Conservation (phyloP, 2,113 vertebrate genomes). For the Pangasianodon hypophthalmus region DNA sequence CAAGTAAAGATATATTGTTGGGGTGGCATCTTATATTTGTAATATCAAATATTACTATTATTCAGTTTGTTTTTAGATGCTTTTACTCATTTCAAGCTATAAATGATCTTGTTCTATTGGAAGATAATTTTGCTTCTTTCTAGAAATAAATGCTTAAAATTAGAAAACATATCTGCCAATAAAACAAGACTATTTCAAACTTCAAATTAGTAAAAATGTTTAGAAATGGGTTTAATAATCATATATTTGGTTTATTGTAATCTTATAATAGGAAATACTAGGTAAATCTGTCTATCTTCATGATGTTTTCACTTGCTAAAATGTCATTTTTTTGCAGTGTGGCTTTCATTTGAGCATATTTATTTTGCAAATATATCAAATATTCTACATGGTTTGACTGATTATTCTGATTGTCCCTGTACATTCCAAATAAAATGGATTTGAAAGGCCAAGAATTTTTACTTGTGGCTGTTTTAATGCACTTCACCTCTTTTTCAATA, state of each 20-base stretch:
- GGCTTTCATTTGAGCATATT: background rate
- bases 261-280: background rate
- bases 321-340: background rate
- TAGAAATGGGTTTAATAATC: background rate
- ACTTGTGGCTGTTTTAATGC: conserved; percentile 11
- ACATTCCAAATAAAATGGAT: conserved; percentile 47
- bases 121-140: background rate
- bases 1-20: background rate
- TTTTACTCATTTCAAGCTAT: background rate
- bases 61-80: background rate
- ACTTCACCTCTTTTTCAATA: background rate
- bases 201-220: background rate
- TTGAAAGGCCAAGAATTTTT: conserved; percentile 12
- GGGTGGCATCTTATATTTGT: background rate
- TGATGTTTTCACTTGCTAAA: background rate
- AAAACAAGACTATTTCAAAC: background rate
- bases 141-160: background rate
- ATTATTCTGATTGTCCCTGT: conserved; percentile 32
- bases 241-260: background rate
- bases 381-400: background rate
- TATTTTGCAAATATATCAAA: background rate
- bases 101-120: background rate
- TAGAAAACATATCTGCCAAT: background rate
- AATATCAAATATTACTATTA: background rate
- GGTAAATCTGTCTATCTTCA: background rate